A percentile compares a stretch with the other conserved stretches of the same genome.
These are phyloP conservation scores for Oeneis ivallda DNA, from an alignment of 2,888 invertebrate genomes.

Conservation along the genomic window DNA sequence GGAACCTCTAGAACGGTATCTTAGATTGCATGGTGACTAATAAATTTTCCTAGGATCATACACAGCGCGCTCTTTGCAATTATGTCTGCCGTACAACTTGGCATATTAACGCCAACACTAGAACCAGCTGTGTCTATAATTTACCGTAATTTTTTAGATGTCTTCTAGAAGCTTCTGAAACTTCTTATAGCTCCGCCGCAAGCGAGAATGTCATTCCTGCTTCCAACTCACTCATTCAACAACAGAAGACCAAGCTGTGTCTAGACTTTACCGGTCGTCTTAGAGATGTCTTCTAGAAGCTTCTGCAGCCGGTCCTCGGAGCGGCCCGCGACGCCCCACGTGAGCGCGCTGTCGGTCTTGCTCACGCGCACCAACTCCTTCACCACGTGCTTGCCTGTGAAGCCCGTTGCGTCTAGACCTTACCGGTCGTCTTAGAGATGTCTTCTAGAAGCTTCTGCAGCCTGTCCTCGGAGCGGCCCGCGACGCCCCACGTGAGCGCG, in stretches of 20 bases:
- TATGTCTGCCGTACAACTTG: no score
- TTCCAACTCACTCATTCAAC: no score
- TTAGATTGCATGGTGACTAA: no score
- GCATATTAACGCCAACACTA: not conserved
- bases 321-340: conserved; percentile 96
- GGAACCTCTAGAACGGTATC: no score
- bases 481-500: conserved; percentile 91
- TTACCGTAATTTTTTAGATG: no score
- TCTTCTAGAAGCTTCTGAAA: no score
- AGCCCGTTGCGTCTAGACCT: conserved; percentile 92
- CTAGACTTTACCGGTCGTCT: conserved; percentile 64
- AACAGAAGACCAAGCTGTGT: no score
- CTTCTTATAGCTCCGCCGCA: no score
- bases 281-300: conserved; percentile 69
- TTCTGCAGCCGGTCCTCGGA: conserved; percentile 72
- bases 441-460: conserved; percentile 72
- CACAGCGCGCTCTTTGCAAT: no score
- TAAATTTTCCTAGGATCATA: no score
- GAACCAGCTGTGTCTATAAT: not conserved
- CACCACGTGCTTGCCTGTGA: conserved; percentile 93
- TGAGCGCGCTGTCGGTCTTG: conserved; percentile 76
- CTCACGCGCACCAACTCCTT: conserved; percentile 80
- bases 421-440: conserved; percentile 72
- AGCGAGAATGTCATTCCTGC: no score
- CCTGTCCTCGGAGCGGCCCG: conserved; percentile 86